Conservation (phyloP, 1,140 invertebrate genomes). For the Drosophila takahashii region DNA sequence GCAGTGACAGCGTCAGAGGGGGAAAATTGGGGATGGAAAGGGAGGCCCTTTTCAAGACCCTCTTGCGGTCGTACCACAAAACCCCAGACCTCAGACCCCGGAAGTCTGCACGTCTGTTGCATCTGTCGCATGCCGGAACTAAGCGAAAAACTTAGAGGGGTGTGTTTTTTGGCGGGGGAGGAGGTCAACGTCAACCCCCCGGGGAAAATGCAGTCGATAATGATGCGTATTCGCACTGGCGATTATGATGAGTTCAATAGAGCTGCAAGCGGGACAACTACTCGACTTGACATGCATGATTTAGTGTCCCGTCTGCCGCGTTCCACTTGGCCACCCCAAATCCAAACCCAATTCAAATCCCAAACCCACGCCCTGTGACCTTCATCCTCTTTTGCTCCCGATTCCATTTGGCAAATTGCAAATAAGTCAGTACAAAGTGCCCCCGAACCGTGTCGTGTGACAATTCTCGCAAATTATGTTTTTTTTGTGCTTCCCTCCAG, state of each 20-base stretch:
- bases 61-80: conserved; percentile 68
- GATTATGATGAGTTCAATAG: conserved; percentile 81
- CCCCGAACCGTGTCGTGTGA: conserved; percentile 69
- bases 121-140: conserved; percentile 81
- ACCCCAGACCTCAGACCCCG: conserved; percentile 7
- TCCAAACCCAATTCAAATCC: background rate
- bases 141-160: conserved; percentile 54
- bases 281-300: conserved; percentile 82
- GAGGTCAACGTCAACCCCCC: conserved; percentile 1
- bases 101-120: conserved; percentile 70
- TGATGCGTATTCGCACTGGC: conserved; percentile 71
- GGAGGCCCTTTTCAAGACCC: conserved; percentile 47
- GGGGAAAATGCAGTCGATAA: conserved; percentile 57
- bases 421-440: conserved; percentile 63
- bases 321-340: conserved; percentile 24
- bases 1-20: conserved; percentile 64
- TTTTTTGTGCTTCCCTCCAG: conserved; percentile 40
- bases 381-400: conserved; percentile 21
- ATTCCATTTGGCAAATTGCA: conserved; percentile 79
- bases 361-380: conserved; percentile 3
- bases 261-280: conserved; percentile 68
- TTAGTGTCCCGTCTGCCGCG: conserved; percentile 50
- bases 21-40: background rate
- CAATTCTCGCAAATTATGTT: conserved; percentile 83
- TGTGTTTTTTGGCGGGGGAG: conserved; percentile 4